Evolutionary conservation across 2,888 invertebrate species (phyloP).

Genomic region (Amphiduros pacificus): DNA sequence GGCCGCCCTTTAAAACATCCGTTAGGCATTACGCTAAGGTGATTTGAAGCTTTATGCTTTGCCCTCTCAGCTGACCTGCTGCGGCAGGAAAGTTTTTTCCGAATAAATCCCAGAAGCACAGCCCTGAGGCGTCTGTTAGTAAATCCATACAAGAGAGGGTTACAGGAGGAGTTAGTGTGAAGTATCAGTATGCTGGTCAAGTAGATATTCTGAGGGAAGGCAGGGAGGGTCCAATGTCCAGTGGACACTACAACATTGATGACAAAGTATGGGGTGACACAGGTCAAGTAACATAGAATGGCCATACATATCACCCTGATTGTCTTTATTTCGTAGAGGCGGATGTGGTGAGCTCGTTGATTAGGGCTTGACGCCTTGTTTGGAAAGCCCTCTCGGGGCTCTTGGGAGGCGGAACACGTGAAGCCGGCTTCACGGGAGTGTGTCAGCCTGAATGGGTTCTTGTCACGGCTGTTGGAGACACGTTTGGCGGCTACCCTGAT

Average conservation of each 20-base stretch:
- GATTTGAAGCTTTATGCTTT: too few species aligned
- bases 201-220: neutral
- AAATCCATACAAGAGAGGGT: conserved; percentile 14
- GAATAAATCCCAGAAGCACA: neutral
- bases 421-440: too few species aligned
- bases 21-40: too few species aligned
- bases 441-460: conserved; percentile 15
- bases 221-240: conserved; percentile 1
- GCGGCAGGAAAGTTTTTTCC: conserved; percentile 1
- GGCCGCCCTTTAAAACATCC: too few species aligned
- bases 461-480: neutral
- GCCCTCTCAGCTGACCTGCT: too few species aligned
- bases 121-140: conserved; percentile 11
- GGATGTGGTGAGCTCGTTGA: too few species aligned
- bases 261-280: conserved; percentile 13
- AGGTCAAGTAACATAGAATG: conserved; percentile 1
- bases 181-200: conserved; percentile 4
- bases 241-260: conserved; percentile 5
- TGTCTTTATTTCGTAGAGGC: conserved; percentile 4
- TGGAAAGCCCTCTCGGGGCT: too few species aligned
- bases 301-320: conserved; percentile 2
- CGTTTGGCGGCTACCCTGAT: conserved; percentile 4
- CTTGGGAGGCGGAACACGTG: too few species aligned
- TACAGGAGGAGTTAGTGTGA: conserved; percentile 11
- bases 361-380: too few species aligned